phyloP scores from a whole-genome alignment of 2,888 invertebrate species.

The Diarsia mendica region DNA sequence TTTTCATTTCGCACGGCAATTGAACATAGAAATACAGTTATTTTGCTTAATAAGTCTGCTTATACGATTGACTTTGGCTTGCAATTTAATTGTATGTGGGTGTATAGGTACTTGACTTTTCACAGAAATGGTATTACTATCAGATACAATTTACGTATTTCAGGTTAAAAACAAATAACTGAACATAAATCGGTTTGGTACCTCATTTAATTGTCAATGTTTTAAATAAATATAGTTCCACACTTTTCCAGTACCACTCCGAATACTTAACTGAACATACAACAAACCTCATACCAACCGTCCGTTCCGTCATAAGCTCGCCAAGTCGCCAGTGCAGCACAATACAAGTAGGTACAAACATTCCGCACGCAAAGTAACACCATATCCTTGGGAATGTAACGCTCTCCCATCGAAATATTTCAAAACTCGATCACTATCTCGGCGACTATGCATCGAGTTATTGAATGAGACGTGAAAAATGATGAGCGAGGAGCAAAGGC shows the following conservation, averaged over 20 bases:
- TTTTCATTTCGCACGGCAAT: neutral
- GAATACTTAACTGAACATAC: neutral
- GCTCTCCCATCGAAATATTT: constrained; percentile 88
- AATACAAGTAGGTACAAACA: constrained; percentile 71
- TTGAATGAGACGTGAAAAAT: constrained; percentile 91
- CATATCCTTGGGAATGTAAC: constrained; percentile 89
- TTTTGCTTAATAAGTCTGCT: too few species aligned
- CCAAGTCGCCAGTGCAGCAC: constrained; percentile 42
- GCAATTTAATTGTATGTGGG: too few species aligned
- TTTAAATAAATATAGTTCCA: neutral
- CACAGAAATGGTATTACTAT: too few species aligned
- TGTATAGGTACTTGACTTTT: too few species aligned
- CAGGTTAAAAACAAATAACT: neutral
- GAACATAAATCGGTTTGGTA: neutral
- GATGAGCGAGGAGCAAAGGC: constrained; percentile 87
- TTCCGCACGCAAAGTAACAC: constrained; percentile 90
- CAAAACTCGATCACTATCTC: constrained; percentile 89
- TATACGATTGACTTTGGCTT: too few species aligned
- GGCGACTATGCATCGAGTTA: constrained; percentile 88
- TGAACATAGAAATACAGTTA: too few species aligned
- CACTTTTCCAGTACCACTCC: neutral
- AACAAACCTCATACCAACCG: neutral
- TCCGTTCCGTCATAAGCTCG: constrained; percentile 21
- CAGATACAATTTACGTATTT: too few species aligned
- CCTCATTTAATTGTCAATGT: neutral